Percentiles rank a stretch among this genome's conserved stretches.
phyloP scores from a whole-genome alignment of 1,140 invertebrate species.

The Scaptodrosophila lebanonensis region DNA sequence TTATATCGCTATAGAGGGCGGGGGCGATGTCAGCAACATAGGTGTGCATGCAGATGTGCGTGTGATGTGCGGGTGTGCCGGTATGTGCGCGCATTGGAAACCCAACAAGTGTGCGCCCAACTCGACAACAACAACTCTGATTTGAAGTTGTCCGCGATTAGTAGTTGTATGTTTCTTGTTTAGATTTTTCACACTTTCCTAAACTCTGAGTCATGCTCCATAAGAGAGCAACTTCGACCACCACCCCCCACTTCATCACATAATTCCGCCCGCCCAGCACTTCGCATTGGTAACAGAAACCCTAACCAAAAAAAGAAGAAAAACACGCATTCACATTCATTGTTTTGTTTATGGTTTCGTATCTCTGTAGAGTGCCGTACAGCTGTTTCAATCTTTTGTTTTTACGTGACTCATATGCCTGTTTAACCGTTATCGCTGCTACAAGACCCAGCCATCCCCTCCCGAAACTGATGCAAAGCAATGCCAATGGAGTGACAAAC shows the following conservation, averaged over 20 bases:
- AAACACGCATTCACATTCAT: no score
- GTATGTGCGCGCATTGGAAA: conserved; percentile 31
- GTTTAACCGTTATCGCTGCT: no score
- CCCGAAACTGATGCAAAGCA: no score
- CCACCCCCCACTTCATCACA: no score
- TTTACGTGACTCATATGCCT: no score
- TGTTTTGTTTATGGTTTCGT: conserved; percentile 34
- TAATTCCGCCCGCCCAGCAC: no score
- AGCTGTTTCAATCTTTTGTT: conserved; percentile 43
- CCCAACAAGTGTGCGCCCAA: conserved; percentile 69
- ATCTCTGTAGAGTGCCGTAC: conserved; percentile 16
- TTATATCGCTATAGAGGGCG: conserved; percentile 6
- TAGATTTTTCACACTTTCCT: conserved; percentile 56
- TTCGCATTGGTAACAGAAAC: conserved; percentile 32
- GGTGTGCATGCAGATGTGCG: conserved; percentile 16
- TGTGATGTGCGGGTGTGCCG: conserved; percentile 6
- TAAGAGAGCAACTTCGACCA: no score
- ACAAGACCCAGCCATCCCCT: no score
- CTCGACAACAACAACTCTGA: conserved; percentile 40
- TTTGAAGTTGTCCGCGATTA: conserved; percentile 43
- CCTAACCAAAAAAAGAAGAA: no score
- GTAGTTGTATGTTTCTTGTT: conserved; percentile 13
- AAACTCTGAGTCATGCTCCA: conserved; percentile 50
- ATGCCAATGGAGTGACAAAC: no score
- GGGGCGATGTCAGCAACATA: no score